phyloP scores from a whole-genome alignment of 2,113 vertebrate genomes.

The Pseudorhombus dupliciocellatus region DNA sequence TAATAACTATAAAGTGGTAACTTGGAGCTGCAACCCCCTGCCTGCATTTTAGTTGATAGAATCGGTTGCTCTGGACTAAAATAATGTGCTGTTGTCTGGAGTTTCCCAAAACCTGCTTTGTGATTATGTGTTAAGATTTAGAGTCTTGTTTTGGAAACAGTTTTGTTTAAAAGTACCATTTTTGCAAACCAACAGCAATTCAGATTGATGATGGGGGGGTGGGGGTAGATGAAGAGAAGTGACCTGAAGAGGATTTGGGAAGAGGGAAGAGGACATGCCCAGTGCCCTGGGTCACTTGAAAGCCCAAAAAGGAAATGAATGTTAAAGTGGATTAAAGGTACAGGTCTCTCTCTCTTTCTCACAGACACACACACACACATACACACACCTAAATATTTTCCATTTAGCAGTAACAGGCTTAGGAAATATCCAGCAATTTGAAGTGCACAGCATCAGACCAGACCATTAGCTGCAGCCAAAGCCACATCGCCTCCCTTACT shows the following conservation, averaged over 20 bases:
- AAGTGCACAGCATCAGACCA: constrained; percentile 57
- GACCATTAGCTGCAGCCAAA: constrained; percentile 57
- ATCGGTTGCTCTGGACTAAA: no score
- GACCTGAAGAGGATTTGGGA: background rate
- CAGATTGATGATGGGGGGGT: no score
- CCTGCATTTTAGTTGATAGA: no score
- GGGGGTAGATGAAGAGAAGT: background rate
- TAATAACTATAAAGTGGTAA: no score
- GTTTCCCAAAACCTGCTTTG: no score
- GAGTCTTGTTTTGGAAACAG: no score
- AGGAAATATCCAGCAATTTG: constrained; percentile 61
- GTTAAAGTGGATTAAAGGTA: constrained; percentile 74
- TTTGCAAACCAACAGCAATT: no score
- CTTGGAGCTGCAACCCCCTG: no score
- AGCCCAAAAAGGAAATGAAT: constrained; percentile 67
- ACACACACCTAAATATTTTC: constrained; percentile 42
- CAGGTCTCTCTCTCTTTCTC: constrained; percentile 29
- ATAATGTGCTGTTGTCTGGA: no score
- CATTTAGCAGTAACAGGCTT: constrained; percentile 76
- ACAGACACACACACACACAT: constrained; percentile 18
- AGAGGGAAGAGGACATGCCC: background rate
- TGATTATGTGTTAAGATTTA: no score
- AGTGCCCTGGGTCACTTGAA: constrained; percentile 51
- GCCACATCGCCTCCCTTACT: constrained; percentile 30
- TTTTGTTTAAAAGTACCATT: no score